A percentile compares a stretch with the other conserved stretches of the same genome.
phyloP scores from a whole-genome alignment of 2,113 vertebrate species.

The Cercopithecus mona region DNA sequence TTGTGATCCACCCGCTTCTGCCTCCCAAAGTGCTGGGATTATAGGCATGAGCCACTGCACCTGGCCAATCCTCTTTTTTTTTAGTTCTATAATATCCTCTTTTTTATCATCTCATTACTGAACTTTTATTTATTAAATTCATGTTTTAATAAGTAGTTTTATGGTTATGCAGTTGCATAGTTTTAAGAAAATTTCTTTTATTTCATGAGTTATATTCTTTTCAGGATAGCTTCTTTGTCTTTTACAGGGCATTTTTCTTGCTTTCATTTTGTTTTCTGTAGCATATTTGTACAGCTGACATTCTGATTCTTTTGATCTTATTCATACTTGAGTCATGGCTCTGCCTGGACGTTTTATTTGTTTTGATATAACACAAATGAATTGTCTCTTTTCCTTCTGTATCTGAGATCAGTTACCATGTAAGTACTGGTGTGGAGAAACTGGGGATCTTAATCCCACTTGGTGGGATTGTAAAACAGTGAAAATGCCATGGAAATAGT shows the following conservation, averaged over 20 bases:
- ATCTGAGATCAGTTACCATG: neutral
- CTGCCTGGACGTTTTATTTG: neutral
- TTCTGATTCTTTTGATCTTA: neutral
- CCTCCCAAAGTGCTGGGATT: no score
- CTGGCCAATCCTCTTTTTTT: neutral
- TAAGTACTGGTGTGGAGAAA: neutral
- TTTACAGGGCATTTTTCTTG: slow-evolving; percentile 1
- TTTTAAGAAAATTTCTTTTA: neutral
- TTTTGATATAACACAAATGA: neutral
- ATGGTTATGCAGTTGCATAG: neutral
- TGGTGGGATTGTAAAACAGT: neutral
- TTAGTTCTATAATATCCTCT: neutral
- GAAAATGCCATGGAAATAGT: neutral
- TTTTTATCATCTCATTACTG: neutral
- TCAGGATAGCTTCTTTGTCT: neutral
- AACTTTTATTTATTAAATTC: slow-evolving; percentile 40
- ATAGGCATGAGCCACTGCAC: no score
- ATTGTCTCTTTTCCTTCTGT: neutral
- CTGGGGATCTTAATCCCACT: neutral
- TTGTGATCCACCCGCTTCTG: no score
- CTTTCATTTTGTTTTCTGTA: slow-evolving; percentile 28
- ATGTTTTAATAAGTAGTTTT: neutral
- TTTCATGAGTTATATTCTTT: neutral
- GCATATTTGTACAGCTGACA: neutral
- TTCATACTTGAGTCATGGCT: neutral